These are phyloP conservation scores for Mesorhabditis belari DNA, from an alignment of 2,888 invertebrate genomes.

Conservation along the genomic window DNA sequence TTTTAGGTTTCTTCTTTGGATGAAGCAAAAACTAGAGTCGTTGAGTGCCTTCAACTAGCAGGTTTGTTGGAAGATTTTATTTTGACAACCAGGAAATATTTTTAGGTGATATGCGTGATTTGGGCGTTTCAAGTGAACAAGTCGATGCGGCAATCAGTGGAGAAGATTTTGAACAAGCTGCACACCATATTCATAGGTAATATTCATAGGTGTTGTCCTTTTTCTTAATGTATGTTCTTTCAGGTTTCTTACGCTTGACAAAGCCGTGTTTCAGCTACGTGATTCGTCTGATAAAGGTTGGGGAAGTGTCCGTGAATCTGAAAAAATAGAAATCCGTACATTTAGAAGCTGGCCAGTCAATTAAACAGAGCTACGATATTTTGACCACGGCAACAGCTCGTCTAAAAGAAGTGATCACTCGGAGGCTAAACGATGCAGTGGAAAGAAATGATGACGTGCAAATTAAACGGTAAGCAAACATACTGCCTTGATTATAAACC, in stretches of 20 bases:
- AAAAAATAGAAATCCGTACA: too few relatives aligned
- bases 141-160: slow-evolving; percentile 85
- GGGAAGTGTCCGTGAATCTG: neutral
- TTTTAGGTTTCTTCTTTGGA: slow-evolving; percentile 80
- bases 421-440: slow-evolving; percentile 84
- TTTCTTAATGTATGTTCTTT: too few relatives aligned
- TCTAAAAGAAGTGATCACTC: slow-evolving; percentile 63
- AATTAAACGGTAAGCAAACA: slow-evolving; percentile 66
- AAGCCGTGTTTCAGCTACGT: slow-evolving; percentile 48
- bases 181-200: slow-evolving; percentile 81
- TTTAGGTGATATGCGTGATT: slow-evolving; percentile 38
- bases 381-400: slow-evolving; percentile 54
- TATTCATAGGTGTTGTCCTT: too few relatives aligned
- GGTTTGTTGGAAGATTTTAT: too few relatives aligned
- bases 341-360: slow-evolving; percentile 54
- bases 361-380: slow-evolving; percentile 68
- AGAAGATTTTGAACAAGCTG: slow-evolving; percentile 93
- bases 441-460: slow-evolving; percentile 77
- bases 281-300: slow-evolving; percentile 30
- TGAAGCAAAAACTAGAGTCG: slow-evolving; percentile 82
- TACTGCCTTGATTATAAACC: neutral
- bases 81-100: too few relatives aligned
- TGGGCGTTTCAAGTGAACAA: slow-evolving; percentile 76
- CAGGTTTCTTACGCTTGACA: slow-evolving; percentile 49
- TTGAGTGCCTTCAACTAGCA: slow-evolving; percentile 85